Conservation (phyloP, 2,888 invertebrate species). For the Eurois occulta region DNA sequence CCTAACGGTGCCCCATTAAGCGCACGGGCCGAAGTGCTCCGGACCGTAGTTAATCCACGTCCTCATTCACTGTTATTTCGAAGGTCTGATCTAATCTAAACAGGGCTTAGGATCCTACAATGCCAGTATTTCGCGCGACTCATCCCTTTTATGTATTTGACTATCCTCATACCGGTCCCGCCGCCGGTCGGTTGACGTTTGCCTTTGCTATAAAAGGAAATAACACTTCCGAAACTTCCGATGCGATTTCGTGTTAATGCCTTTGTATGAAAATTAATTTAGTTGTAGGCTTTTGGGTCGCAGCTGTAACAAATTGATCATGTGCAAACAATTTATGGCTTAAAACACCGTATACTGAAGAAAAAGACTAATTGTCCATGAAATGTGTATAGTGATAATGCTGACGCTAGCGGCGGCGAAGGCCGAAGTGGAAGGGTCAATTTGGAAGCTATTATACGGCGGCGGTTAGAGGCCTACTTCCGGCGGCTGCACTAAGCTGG, state of each 20-base stretch:
- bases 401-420: slow-evolving; percentile 76
- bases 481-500: slow-evolving; percentile 89
- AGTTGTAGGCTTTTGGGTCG: slow-evolving; percentile 65
- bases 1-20: slow-evolving; percentile 89
- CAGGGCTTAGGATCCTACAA: slow-evolving; percentile 90
- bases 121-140: slow-evolving; percentile 89
- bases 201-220: slow-evolving; percentile 87
- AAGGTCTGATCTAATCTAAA: slow-evolving; percentile 91
- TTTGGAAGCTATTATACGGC: slow-evolving; percentile 89
- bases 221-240: slow-evolving; percentile 86
- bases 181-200: slow-evolving; percentile 82
- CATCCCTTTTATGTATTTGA: slow-evolving; percentile 90
- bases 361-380: slow-evolving; percentile 35
- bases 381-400: slow-evolving; percentile 71
- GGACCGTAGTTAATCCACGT: slow-evolving; percentile 91
- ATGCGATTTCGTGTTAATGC: slow-evolving; percentile 82
- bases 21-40: slow-evolving; percentile 89
- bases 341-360: slow-evolving; percentile 11
- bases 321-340: slow-evolving; percentile 18
- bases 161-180: slow-evolving; percentile 83
- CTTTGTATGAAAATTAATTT: slow-evolving; percentile 83
- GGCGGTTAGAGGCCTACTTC: slow-evolving; percentile 89
- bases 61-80: slow-evolving; percentile 91
- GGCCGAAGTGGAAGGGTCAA: slow-evolving; percentile 86
- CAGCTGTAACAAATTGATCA: slow-evolving; percentile 67